Conservation (phyloP, 2,888 invertebrate genomes). For the Sphaerophoria taeniata region DNA sequence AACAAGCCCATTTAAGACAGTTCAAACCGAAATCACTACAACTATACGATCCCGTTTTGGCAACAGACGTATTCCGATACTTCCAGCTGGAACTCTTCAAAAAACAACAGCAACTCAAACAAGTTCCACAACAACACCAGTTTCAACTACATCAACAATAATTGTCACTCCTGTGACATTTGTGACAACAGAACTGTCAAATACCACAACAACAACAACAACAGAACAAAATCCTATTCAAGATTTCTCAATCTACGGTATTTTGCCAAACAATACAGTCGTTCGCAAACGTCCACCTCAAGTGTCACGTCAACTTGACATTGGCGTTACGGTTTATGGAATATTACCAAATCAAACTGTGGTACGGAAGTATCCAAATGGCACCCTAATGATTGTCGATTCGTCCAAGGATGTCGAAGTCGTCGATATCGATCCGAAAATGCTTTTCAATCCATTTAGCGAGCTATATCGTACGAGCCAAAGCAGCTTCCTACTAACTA, state of each 20-base stretch:
- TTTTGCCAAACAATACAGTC: slow-evolving; percentile 91
- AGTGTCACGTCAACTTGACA: slow-evolving; percentile 82
- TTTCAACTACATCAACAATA: slow-evolving; percentile 59
- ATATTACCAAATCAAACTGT: slow-evolving; percentile 91
- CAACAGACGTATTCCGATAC: slow-evolving; percentile 61
- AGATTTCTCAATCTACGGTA: slow-evolving; percentile 90
- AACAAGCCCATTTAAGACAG: slow-evolving; percentile 67
- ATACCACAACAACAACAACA: slow-evolving; percentile 77
- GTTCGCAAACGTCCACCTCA: slow-evolving; percentile 89
- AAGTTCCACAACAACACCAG: slow-evolving; percentile 56
- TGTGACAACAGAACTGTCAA: slow-evolving; percentile 55
- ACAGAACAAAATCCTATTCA: slow-evolving; percentile 70
- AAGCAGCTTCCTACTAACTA: slow-evolving; percentile 73
- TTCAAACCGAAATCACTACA: slow-evolving; percentile 57
- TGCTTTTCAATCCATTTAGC: slow-evolving; percentile 84
- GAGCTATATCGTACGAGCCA: slow-evolving; percentile 75
- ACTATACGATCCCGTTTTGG: slow-evolving; percentile 71
- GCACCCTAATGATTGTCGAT: slow-evolving; percentile 88
- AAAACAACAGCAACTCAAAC: slow-evolving; percentile 20
- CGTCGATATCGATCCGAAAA: slow-evolving; percentile 86
- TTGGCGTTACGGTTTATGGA: slow-evolving; percentile 86
- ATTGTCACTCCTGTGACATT: slow-evolving; percentile 52
- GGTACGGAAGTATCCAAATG: slow-evolving; percentile 91
- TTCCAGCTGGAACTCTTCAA: slow-evolving; percentile 45
- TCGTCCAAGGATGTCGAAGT: slow-evolving; percentile 83